phyloP scores from a whole-genome alignment of 2,797 vertebrate genomes.

The Knipowitschia caucasica region DNA sequence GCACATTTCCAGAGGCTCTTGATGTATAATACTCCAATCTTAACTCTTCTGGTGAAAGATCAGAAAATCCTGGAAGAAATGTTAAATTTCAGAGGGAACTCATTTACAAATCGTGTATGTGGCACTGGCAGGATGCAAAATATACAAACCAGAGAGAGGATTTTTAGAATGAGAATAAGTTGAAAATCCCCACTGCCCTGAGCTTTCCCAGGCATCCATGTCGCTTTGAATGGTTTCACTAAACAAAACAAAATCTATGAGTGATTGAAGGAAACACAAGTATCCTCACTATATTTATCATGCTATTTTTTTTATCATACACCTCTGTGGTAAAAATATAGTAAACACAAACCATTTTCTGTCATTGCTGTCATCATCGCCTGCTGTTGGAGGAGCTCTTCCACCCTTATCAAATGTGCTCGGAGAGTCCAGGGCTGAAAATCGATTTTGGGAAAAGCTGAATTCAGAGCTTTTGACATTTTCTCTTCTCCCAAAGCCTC shows the following conservation, averaged over 20 bases:
- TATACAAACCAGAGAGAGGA: constrained; percentile 80
- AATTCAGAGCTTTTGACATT: constrained; percentile 59
- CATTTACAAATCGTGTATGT: neutral
- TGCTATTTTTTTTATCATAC: neutral
- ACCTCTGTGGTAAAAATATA: neutral
- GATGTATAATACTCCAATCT: constrained; percentile 83
- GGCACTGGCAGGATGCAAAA: neutral
- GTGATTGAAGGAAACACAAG: too few species aligned
- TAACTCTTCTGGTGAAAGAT: constrained; percentile 89
- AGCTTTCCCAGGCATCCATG: constrained; percentile 87
- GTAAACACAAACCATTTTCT: constrained; percentile 81
- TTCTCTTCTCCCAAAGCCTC: constrained; percentile 56
- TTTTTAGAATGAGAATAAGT: constrained; percentile 78
- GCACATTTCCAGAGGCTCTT: constrained; percentile 76
- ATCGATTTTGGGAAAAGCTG: constrained; percentile 80
- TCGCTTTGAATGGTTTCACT: constrained; percentile 85
- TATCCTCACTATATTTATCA: neutral
- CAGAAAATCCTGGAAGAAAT: constrained; percentile 80
- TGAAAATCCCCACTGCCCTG: constrained; percentile 89
- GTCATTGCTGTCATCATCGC: constrained; percentile 76
- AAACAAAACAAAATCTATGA: too few species aligned
- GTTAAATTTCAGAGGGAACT: neutral
- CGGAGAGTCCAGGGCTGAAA: constrained; percentile 57
- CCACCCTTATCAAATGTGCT: constrained; percentile 52
- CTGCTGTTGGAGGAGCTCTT: constrained; percentile 46